Base-by-base conservation (phyloP, 2,113 vertebrate genomes). In the Pelodiscus sinensis region DNA sequence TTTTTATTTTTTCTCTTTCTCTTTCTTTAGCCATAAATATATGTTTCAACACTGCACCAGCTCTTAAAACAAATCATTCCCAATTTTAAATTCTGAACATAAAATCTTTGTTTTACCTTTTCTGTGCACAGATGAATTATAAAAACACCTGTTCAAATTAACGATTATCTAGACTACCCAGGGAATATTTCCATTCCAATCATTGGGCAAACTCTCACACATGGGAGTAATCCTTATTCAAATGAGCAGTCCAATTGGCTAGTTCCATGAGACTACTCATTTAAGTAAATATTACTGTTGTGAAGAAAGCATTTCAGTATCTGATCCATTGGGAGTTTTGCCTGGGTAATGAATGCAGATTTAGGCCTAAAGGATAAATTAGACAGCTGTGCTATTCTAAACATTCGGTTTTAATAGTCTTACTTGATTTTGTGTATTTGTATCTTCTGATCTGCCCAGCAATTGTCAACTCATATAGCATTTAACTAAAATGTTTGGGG, bases 151-250 rank as follows among this genome's bases (percentile, higher is more conserved):
- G 24, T 44, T 77, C 73, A 77, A 77, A 50, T 71, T 9, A 71
- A n/a, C n/a, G 55, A 8, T 14, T 25, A 1, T 0, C 18, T 86
- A 35, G 6, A 18, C 31, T 44, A 24, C 3, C n/a, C 25, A 24
- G 79, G 50, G 25, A 81, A 18, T 2, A 51, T 44, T 52, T 7
- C n/a, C 1, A 0, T 5, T 10, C 35, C 9, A 50, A 13, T 12
- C n/a, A 19, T 52, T 29, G 15, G 6, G 3, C 0, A 0, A 78
- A 11, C 55, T 51, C 24, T n/a, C 50, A 0, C 50, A 51, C n/a
- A 3, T 19, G 60, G 44, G 65, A 84, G n/a, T 85, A 55, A 55
- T 14, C 73, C 58, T 2, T 24, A 2, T 24, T 51, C 58, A 51
- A 51, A 24, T 16, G 4, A 8, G 35, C 38, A 55, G 51, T 73